phyloP scores from a whole-genome alignment of 2,888 invertebrate genomes.

The Pyrocoelia pectoralis region DNA sequence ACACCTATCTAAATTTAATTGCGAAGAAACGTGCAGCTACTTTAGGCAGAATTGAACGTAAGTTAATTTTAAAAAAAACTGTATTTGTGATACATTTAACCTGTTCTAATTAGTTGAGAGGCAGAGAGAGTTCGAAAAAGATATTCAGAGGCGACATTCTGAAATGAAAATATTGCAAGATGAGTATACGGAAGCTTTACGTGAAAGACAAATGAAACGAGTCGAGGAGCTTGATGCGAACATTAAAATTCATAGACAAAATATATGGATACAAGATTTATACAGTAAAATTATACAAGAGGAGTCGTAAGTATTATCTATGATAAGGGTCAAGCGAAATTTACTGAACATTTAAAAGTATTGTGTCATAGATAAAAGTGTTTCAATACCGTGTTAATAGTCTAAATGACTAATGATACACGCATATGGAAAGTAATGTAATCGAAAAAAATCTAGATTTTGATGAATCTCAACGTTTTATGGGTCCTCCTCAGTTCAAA shows the following conservation, averaged over 20 bases:
- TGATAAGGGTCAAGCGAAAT: too few relatives aligned
- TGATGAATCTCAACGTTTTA: too few relatives aligned
- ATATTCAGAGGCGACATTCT: conserved; percentile 49
- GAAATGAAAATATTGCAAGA: conserved; percentile 49
- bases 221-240: conserved; percentile 52
- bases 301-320: conserved; percentile 55
- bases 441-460: too few relatives aligned
- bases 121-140: conserved; percentile 46
- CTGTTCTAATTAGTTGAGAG: conserved; percentile 49
- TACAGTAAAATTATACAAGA: conserved; percentile 52
- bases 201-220: conserved; percentile 48
- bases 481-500: too few relatives aligned
- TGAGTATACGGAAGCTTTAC: conserved; percentile 51
- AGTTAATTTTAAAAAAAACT: conserved; percentile 31
- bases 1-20: conserved; percentile 48
- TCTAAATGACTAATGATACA: too few relatives aligned
- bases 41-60: conserved; percentile 54
- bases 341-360: too few relatives aligned
- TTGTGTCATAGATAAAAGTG: too few relatives aligned
- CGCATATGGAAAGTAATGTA: too few relatives aligned
- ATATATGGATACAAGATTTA: conserved; percentile 49
- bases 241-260: conserved; percentile 48
- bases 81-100: too few relatives aligned
- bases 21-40: conserved; percentile 53
- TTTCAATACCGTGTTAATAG: too few relatives aligned